These are phyloP conservation scores for Euphonia xanthogaster DNA, from an alignment of 2,797 vertebrate species.

Conservation along the genomic window DNA sequence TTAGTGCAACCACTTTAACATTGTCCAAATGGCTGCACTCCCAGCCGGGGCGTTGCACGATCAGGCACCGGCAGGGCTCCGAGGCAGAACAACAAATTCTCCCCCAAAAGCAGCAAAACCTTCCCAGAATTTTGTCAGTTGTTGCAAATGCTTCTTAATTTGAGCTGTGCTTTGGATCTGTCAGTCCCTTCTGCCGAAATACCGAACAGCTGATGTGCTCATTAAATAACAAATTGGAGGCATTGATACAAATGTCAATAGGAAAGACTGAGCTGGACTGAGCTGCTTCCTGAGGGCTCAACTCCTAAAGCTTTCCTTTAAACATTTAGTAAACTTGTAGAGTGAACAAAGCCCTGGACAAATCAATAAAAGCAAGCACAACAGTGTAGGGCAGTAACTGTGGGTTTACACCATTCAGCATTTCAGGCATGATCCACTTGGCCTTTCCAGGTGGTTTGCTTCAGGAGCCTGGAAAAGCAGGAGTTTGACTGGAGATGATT, in stretches of 20 bases:
- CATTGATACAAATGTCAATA: background rate
- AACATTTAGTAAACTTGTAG: background rate
- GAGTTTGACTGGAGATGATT: background rate
- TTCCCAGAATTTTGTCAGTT: background rate
- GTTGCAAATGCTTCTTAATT: constrained; percentile 12
- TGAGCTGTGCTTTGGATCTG: constrained; percentile 8
- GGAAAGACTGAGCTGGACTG: background rate
- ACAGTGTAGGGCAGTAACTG: background rate
- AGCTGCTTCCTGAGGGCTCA: background rate
- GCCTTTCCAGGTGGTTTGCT: background rate
- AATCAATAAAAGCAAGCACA: background rate
- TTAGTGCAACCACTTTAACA: background rate
- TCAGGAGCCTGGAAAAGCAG: background rate
- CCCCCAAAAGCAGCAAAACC: background rate
- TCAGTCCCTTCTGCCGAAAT: constrained; percentile 4
- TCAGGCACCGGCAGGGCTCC: background rate
- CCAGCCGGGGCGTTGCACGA: background rate
- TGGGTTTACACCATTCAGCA: background rate
- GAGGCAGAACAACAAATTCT: background rate
- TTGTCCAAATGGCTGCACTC: background rate
- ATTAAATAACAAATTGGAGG: background rate
- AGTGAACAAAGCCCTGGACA: background rate
- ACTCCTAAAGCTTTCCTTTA: background rate
- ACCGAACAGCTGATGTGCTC: background rate
- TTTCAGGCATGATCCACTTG: background rate